Evolutionary conservation across 2,888 invertebrate species (phyloP), one percentile per base, ranked within the genome.

Genomic region (Ormia ochracea): DNA sequence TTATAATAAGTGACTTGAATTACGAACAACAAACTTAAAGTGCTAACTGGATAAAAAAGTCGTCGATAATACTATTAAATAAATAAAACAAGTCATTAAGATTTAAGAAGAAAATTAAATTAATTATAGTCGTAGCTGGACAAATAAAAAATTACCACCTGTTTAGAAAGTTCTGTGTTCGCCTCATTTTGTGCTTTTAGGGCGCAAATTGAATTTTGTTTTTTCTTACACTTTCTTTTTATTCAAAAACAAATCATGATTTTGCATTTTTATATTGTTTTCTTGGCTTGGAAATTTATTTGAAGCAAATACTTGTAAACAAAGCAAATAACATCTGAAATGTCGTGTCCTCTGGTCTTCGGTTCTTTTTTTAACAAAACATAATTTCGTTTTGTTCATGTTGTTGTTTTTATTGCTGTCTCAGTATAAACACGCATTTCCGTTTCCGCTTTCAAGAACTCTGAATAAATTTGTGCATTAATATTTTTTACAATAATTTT

Each of bases 401-500:
- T 45, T 75, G 63, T 52, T 41, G 56, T 69, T 75, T 78, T 80
- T 82, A 80, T 74, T 83, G 81, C 79, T 84, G 82, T 82, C 83
- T 82, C 66, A 82, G 82, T 81, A 79, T 82, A 78, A 83, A 83
- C 84, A 84, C 84, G 82, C 83, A 84, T 84, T 81, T 84, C 83
- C 83, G 82, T 83, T 82, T 83, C 83, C 84, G 78, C 78, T 83
- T 80, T 58, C 54, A 61, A 73, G 54, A 69, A 69, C 59, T 70
- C 72, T 9, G 28, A 38, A 48, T 4, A 28, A 45, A 43, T 58
- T 38, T 58, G 9, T 28, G 12, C 38, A n/a, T 43, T 12, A 10
- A 43, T 5, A 12, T 2, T 28, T 43, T 9, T 41, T 43, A n/a
- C n/a, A 21, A 28, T 9, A 58, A 52, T 6, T 58, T n/a, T n/a